A percentile compares a stretch with the other conserved stretches of the same genome.
Conservation (phyloP, 2,113 vertebrate species). For the Nettapus auritus region DNA sequence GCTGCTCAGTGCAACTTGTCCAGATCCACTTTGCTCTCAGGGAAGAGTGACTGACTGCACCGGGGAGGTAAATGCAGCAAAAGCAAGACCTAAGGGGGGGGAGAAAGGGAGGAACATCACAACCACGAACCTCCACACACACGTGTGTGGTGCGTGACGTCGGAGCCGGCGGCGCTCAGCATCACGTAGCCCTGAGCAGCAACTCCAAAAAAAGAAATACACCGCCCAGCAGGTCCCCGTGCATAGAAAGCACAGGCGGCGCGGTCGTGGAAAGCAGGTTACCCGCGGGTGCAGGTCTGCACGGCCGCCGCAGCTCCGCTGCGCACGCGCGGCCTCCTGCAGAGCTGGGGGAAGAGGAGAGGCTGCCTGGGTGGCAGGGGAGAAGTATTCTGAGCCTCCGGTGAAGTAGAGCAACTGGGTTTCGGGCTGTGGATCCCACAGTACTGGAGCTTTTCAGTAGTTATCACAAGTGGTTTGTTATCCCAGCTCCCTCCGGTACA, state of each 20-base stretch:
- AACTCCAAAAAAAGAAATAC: not conserved
- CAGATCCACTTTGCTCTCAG: not conserved
- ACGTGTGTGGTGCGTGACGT: accelerated
- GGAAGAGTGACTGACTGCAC: not conserved
- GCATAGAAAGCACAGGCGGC: not conserved
- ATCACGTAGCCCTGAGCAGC: accelerated
- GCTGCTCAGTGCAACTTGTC: not conserved
- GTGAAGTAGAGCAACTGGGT: not conserved
- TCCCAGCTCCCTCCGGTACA: not conserved
- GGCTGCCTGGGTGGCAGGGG: not conserved
- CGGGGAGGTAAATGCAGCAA: accelerated
- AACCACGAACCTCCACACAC: not conserved
- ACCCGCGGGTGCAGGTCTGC: accelerated
- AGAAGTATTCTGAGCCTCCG: not conserved
- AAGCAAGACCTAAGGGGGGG: not conserved
- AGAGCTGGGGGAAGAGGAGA: not conserved
- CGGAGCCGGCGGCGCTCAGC: not conserved
- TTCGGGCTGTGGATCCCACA: not conserved
- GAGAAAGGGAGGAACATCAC: not conserved
- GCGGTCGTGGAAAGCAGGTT: not conserved
- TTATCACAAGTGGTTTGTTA: not conserved
- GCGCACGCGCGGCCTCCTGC: not conserved
- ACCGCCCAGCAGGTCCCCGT: accelerated
- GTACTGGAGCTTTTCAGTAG: accelerated
- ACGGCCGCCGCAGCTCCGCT: not conserved